Percentiles rank a stretch among this genome's conserved stretches.
Conservation (phyloP, 2,113 vertebrate genomes). For the Micronisus gabar region DNA sequence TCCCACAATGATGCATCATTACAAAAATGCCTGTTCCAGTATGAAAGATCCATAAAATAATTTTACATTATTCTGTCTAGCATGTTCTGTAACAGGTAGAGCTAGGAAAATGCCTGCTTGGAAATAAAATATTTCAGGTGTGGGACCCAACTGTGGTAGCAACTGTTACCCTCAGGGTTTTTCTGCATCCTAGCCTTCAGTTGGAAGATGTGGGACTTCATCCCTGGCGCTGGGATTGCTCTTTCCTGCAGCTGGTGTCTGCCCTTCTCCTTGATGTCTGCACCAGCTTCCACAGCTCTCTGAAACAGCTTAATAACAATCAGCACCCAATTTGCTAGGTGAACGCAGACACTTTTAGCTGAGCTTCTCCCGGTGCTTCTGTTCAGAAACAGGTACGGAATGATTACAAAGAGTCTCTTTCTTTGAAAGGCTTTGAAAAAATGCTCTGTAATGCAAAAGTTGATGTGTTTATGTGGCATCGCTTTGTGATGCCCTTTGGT, state of each 20-base stretch:
- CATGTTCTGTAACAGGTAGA: neutral
- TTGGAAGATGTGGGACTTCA: neutral
- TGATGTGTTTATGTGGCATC: neutral
- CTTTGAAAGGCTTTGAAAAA: neutral
- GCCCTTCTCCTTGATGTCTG: neutral
- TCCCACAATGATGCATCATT: accelerated
- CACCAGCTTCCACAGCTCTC: neutral
- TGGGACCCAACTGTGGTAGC: neutral
- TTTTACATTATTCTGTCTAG: neutral
- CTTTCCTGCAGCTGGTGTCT: neutral
- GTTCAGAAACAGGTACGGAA: neutral
- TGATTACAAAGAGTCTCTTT: neutral
- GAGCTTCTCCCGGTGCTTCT: neutral
- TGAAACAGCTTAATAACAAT: neutral
- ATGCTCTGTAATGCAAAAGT: neutral
- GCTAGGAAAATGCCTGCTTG: neutral
- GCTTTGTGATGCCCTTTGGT: neutral
- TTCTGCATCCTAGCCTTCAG: neutral
- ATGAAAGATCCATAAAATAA: neutral
- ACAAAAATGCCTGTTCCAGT: neutral
- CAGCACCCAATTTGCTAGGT: neutral
- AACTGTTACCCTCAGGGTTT: neutral
- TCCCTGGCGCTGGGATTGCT: accelerated
- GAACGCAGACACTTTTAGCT: neutral
- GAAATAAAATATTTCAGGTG: neutral